Evolutionary conservation across 2,797 vertebrate species (phyloP), one percentile per base, ranked within the genome.

Genomic region (Oreochromis grahami): DNA sequence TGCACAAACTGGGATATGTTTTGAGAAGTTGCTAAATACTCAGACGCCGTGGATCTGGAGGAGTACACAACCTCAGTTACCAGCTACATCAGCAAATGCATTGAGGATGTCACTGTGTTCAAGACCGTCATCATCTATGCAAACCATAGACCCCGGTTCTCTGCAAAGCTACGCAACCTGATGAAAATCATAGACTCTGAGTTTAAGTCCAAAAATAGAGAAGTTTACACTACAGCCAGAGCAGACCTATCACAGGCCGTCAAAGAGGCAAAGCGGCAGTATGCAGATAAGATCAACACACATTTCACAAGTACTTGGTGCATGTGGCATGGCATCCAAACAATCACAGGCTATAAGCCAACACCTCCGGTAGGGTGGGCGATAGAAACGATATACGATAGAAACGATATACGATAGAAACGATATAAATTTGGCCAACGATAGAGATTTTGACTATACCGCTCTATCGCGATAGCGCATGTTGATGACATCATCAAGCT

Each of bases 381-480:
- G 41, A 43, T 43, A 43, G 41, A 43, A 43, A 14, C 41, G 0
- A 43, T 43, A 43, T 14, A 43, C 41, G 41, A 43, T 43, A 43
- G 41, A 43, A 43, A 14, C 41, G 0, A 43, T 43, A 43, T 14
- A 43, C n/a, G n/a, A n/a, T n/a, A n/a, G n/a, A n/a, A n/a, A n/a
- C n/a, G n/a, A n/a, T n/a, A n/a, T n/a, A n/a, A 0, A 13, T 43
- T 14, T 43, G 41, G 41, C 12, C 41, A 43, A 14, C 0, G 0
- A 43, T 43, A 48, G 45, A 17, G 15, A 17, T 48, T 48, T 48
- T 17, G 0, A 48, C 15, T 48, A 6, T 43, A 0, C 12, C 0
- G 0, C 5, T 6, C 41, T 43, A 43, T 43, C 41, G 3, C 5
- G 5, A 43, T 43, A 43, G 41, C 3, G 0, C 41, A 43, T 43